A percentile compares a stretch with the other conserved stretches of the same genome.
Conservation (phyloP, 2,113 vertebrate species). For the Phocoena phocoena region DNA sequence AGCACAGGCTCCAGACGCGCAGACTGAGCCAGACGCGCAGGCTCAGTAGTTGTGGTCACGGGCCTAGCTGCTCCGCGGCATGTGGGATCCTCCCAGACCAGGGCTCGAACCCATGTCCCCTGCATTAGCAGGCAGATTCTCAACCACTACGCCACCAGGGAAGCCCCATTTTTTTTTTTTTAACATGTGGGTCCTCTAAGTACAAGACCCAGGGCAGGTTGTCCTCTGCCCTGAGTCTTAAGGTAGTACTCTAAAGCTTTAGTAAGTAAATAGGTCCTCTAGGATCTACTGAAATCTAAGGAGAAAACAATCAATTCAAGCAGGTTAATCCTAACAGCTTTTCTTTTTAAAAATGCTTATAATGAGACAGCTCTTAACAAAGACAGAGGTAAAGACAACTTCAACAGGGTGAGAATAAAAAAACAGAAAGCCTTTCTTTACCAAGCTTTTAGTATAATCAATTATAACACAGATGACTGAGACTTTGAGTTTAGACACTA, state of each 20-base stretch:
- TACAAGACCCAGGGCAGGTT: neutral
- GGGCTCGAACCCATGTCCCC: no score
- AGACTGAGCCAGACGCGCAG: no score
- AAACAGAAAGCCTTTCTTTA: neutral
- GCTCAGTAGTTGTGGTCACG: no score
- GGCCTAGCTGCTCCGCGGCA: no score
- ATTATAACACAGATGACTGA: neutral
- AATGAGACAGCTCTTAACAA: neutral
- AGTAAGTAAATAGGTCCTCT: neutral
- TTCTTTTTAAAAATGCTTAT: neutral
- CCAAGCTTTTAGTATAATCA: neutral
- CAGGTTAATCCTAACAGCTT: neutral
- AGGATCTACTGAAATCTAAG: constrained; percentile 15
- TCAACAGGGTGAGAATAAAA: neutral
- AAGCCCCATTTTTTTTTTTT: no score
- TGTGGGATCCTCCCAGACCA: no score
- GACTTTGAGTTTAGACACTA: neutral
- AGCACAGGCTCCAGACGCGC: no score
- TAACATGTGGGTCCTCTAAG: neutral
- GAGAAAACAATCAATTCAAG: neutral
- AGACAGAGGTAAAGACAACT: neutral
- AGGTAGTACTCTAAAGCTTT: neutral
- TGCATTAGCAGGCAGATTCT: no score
- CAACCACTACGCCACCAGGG: no score
- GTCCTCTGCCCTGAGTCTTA: neutral